Evolutionary conservation across 2,888 invertebrate species (phyloP).

Genomic region (Theodoxus fluviatilis): DNA sequence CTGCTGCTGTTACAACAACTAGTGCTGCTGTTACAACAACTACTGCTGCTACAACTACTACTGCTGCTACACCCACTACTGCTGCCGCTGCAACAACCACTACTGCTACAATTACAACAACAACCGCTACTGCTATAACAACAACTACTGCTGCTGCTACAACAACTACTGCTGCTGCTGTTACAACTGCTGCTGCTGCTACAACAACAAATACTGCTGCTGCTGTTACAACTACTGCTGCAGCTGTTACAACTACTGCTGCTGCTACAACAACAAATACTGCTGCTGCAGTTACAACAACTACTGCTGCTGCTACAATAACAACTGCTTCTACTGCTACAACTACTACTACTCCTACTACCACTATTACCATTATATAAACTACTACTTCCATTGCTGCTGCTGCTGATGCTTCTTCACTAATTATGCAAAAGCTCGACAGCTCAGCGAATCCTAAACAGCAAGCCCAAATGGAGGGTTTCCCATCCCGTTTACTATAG

Average conservation of each 20-base stretch:
- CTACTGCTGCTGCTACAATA: constrained; percentile 17
- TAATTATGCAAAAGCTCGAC: too few relatives aligned
- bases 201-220: constrained; percentile 18
- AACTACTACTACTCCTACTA: constrained; percentile 14
- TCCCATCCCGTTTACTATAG: too few relatives aligned
- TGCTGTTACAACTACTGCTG: constrained; percentile 17
- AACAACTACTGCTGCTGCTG: background rate
- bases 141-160: background rate
- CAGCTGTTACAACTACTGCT: constrained; percentile 14
- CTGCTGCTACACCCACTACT: background rate
- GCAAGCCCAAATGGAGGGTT: too few relatives aligned
- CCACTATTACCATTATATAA: background rate
- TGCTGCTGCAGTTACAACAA: constrained; percentile 13
- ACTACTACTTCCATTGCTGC: background rate
- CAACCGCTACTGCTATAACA: background rate
- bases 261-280: constrained; percentile 19
- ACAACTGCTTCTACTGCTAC: constrained; percentile 21
- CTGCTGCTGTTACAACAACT: background rate
- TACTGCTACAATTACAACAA: background rate
- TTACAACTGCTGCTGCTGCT: constrained; percentile 15
- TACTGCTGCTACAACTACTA: background rate
- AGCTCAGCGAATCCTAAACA: too few relatives aligned
- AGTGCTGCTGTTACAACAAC: background rate
- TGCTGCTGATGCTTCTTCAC: background rate
- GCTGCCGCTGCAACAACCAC: background rate